These are phyloP conservation scores for Porites lobata DNA, from an alignment of 92 coral and sea anemone genomes.

Conservation along the genomic window DNA sequence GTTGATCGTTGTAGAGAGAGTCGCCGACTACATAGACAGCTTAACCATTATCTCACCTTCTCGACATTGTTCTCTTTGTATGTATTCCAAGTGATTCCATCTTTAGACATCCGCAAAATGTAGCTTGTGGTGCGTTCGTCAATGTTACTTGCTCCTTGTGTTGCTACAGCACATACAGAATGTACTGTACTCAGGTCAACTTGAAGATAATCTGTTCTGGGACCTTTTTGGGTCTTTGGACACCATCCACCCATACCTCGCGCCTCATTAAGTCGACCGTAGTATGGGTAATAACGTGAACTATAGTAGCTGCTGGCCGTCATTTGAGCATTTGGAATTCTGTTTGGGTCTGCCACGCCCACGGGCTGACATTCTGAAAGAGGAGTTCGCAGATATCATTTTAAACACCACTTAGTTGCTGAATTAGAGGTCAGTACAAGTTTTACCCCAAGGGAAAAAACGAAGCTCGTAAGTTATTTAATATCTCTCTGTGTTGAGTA, in stretches of 20 bases:
- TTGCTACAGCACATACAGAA: slow-evolving; percentile 17
- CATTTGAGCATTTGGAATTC: neutral
- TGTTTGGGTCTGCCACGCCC: neutral
- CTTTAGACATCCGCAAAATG: neutral
- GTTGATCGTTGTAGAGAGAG: no score
- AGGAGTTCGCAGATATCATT: neutral
- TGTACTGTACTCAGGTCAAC: neutral
- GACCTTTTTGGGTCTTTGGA: neutral
- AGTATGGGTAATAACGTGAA: neutral
- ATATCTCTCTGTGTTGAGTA: no score
- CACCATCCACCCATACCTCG: neutral
- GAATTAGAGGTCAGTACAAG: no score
- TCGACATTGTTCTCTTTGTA: neutral
- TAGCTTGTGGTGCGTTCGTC: neutral
- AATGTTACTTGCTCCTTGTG: neutral
- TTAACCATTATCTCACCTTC: neutral
- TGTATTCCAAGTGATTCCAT: neutral
- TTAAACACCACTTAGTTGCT: no score
- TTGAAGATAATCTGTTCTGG: slow-evolving; percentile 6
- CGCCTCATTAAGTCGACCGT: neutral
- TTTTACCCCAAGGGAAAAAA: no score
- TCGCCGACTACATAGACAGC: no score
- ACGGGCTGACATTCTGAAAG: neutral
- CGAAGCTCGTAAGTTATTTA: no score
- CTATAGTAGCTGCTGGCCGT: neutral